Evolutionary conservation across 2,888 invertebrate species (phyloP), one percentile per base, ranked within the genome.

Genomic region (Prosopocoilus inquinatus): DNA sequence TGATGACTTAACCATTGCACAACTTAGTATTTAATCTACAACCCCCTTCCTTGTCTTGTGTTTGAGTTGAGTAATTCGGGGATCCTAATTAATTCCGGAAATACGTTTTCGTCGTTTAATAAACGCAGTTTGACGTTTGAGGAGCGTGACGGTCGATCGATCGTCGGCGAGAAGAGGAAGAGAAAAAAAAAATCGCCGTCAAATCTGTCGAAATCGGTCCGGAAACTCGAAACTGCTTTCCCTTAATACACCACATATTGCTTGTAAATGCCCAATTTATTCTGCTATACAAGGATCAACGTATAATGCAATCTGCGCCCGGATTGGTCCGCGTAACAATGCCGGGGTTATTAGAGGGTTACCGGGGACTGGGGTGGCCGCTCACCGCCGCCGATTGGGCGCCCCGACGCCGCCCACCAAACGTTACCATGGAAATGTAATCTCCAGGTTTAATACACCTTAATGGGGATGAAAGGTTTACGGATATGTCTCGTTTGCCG

Each of bases 201-300:
- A 28, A 28, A 28, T 28, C 20, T 28, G 20, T 28, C 20, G 20
- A 28, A 28, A 28, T 28, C 41, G 41, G 2, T 9, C 2, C 41
- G 38, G 41, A 13, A 16, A 47, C 50, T 67, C 66, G 45, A 67
- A 70, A 68, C 70, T 70, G 57, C 51, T 63, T 72, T 73, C 72
- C 71, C 50, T 59, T 70, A 72, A 72, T 71, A 72, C 69, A 72
- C 73, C 73, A 70, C 73, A 73, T 72, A 73, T 73, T 72, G 72
- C 62, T 35, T 60, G 55, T 59, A 60, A 62, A 59, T 62, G 58
- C 50, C 57, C 61, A 61, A 61, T 61, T 61, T 61, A 59, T 49
- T 45, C 60, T 47, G 57, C 60, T 60, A 60, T 55, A 60, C 58
- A 55, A 53, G 58, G 60, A 58, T 60, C 60, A 60, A 52, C 50